Percentiles rank a stretch among this genome's conserved stretches.
phyloP scores from a whole-genome alignment of 2,797 vertebrate genomes.

The Lagorchestes hirsutus region DNA sequence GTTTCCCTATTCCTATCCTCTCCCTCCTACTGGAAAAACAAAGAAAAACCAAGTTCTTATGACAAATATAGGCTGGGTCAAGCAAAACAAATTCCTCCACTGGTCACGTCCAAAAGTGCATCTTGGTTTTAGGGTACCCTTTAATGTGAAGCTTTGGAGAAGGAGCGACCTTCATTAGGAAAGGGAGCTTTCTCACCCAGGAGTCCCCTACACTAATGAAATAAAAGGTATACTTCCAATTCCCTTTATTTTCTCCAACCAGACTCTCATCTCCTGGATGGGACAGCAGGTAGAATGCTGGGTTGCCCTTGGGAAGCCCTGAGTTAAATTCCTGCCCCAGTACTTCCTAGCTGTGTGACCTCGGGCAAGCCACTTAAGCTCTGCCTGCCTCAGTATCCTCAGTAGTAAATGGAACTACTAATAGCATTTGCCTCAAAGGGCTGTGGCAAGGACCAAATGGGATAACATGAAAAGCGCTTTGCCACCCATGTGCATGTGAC shows the following conservation, averaged over 20 bases:
- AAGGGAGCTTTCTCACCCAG: background rate
- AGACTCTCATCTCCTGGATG: background rate
- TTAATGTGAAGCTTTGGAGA: background rate
- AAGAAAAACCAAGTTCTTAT: background rate
- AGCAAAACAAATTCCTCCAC: background rate
- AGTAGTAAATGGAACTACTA: too few relatives aligned
- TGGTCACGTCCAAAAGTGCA: fast-evolving
- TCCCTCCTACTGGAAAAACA: background rate
- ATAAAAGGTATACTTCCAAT: background rate
- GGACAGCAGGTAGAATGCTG: background rate
- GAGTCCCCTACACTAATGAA: background rate
- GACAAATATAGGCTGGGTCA: background rate
- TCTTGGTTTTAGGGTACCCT: background rate
- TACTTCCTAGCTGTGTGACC: too few relatives aligned
- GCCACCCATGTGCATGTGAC: background rate
- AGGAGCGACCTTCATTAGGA: background rate
- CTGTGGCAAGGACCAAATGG: too few relatives aligned
- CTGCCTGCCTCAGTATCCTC: too few relatives aligned
- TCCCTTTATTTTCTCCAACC: background rate
- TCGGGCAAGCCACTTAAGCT: too few relatives aligned
- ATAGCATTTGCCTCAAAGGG: too few relatives aligned
- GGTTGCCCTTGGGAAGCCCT: background rate
- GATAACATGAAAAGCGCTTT: too few relatives aligned
- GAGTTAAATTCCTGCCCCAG: background rate
- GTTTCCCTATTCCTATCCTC: background rate